Conservation (phyloP, 2,888 invertebrate genomes). For the Hirtodrosophila duncani region DNA sequence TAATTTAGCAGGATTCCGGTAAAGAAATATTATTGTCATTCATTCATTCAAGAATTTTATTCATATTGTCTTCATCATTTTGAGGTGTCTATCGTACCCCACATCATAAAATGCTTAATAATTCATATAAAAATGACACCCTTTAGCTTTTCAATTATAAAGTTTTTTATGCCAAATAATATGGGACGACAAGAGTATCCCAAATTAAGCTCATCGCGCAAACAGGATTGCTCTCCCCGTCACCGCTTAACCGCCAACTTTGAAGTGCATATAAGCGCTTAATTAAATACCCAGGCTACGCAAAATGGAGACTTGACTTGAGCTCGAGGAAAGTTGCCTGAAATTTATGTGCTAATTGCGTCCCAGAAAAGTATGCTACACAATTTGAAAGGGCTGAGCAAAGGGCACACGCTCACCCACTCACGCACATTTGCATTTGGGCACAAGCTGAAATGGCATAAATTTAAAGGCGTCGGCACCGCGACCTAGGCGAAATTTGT, state of each 20-base stretch:
- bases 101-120: too few species aligned
- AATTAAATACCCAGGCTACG: constrained; percentile 29
- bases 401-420: constrained; percentile 1
- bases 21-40: too few species aligned
- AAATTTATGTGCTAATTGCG: constrained; percentile 48
- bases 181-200: too few species aligned
- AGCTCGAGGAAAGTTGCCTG: constrained; percentile 4
- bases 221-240: neutral
- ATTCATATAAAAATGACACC: too few species aligned
- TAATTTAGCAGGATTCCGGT: too few species aligned
- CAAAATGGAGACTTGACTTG: constrained; percentile 3
- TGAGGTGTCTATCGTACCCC: too few species aligned
- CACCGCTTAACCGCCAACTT: constrained; percentile 2
- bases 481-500: constrained; percentile 31
- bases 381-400: constrained; percentile 14
- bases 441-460: constrained; percentile 43
- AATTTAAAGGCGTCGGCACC: constrained; percentile 44
- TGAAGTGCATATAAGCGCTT: constrained; percentile 15
- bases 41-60: too few species aligned
- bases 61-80: too few species aligned
- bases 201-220: constrained; percentile 17
- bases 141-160: too few species aligned
- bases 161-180: too few species aligned
- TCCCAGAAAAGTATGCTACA: constrained; percentile 20
- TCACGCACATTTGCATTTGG: neutral